Evolutionary conservation across 2,113 vertebrate genomes (phyloP).

Genomic region (Neodon shergylaensis): DNA sequence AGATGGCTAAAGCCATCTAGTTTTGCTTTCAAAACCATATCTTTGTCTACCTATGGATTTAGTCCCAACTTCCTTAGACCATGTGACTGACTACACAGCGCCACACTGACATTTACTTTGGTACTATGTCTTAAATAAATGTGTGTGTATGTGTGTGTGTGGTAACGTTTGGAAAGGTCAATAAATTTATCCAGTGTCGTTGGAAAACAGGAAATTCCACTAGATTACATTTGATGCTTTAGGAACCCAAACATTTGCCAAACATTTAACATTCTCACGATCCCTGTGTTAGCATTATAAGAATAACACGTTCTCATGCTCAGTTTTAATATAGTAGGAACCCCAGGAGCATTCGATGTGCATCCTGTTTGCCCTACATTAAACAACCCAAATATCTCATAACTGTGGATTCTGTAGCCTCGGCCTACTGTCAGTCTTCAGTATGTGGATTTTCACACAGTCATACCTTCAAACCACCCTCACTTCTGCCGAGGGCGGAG

Average conservation of each 20-base stretch:
- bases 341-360: background rate
- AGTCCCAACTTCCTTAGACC: constrained; percentile 11
- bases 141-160: background rate
- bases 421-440: background rate
- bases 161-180: constrained; percentile 34
- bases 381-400: background rate
- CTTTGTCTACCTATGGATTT: background rate
- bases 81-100: constrained; percentile 17
- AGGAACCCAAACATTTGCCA: background rate
- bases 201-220: constrained; percentile 13
- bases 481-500: background rate
- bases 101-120: background rate
- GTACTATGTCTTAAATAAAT: background rate
- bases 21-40: constrained; percentile 59
- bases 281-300: background rate
- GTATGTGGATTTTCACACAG: background rate
- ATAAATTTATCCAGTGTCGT: background rate
- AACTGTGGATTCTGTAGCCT: background rate
- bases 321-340: constrained; percentile 2
- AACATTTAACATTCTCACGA: constrained; percentile 37
- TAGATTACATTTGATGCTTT: background rate
- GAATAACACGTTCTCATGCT: constrained; percentile 9
- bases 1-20: constrained; percentile 65
- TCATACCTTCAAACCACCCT: constrained; percentile 17
- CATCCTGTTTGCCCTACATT: background rate